Conservation (phyloP, 2,113 vertebrate genomes). For the Oophaga pumilio region DNA sequence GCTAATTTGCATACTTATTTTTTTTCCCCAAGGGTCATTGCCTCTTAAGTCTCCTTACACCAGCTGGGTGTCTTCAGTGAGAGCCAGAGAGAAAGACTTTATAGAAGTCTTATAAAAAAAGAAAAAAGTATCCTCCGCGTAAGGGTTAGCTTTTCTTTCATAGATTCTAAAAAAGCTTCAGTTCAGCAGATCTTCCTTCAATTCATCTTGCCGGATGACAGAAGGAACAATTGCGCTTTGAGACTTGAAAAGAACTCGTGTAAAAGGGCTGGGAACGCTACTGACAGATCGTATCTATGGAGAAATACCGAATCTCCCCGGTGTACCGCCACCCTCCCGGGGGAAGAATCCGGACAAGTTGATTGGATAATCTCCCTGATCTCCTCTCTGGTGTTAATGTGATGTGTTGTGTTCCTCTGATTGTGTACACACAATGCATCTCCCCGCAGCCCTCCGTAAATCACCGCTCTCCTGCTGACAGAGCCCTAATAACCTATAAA, state of each 20-base stretch:
- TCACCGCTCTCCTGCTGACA: neutral
- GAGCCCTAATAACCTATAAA: constrained; percentile 10
- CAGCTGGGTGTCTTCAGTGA: too few relatives aligned
- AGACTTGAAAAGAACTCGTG: neutral
- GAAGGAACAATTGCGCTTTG: neutral
- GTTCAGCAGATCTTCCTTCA: neutral
- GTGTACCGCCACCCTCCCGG: neutral
- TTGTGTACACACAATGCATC: constrained; percentile 31
- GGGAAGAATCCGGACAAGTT: neutral
- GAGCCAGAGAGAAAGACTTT: too few relatives aligned
- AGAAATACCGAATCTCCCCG: neutral
- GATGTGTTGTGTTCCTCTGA: neutral
- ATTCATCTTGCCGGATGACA: neutral
- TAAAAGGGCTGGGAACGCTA: neutral
- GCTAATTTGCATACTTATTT: too few relatives aligned
- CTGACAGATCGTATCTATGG: neutral
- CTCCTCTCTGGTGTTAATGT: constrained; percentile 16
- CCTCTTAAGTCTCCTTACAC: too few relatives aligned
- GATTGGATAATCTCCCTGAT: constrained; percentile 28
- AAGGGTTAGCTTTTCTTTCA: neutral
- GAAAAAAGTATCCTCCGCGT: too few relatives aligned
- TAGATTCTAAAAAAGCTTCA: neutral
- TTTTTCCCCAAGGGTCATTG: too few relatives aligned
- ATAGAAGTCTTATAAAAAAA: too few relatives aligned
- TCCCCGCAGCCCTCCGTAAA: neutral